Evolutionary conservation across 1,140 invertebrate genomes (phyloP).

Genomic region (Delia radicum): DNA sequence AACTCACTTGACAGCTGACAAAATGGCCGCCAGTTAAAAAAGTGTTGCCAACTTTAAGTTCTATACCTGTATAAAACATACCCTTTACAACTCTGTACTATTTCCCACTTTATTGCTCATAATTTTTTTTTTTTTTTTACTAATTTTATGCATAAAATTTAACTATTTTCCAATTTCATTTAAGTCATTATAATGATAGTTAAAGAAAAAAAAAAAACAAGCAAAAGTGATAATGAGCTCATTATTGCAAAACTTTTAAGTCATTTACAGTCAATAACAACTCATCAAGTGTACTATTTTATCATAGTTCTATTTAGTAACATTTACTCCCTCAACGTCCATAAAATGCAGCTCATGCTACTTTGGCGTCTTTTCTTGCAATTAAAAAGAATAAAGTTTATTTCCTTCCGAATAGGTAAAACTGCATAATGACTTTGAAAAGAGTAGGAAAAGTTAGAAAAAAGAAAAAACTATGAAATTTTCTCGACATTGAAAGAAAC

Average conservation of each 20-base stretch:
- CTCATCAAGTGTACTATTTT: neutral
- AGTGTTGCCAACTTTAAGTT: too few species aligned
- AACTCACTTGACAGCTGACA: too few species aligned
- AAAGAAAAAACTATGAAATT: neutral
- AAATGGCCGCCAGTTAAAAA: too few species aligned
- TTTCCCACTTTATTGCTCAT: too few species aligned
- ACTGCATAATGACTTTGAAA: neutral
- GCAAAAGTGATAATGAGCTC: neutral
- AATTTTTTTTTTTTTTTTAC: too few species aligned
- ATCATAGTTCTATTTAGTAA: neutral
- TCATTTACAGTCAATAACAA: neutral
- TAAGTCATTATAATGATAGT: too few species aligned
- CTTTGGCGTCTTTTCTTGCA: neutral
- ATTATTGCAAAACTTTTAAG: conserved; percentile 7
- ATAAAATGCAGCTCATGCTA: neutral
- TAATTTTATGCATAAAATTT: too few species aligned
- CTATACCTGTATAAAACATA: too few species aligned
- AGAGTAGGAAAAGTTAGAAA: too few species aligned
- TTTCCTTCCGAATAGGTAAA: too few species aligned
- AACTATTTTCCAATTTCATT: too few species aligned
- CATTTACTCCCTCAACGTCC: neutral
- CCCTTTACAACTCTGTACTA: too few species aligned
- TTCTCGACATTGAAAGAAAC: neutral
- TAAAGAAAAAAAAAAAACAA: neutral
- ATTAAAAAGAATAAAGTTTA: neutral